A percentile compares a stretch with the other conserved stretches of the same genome.
These are phyloP conservation scores for Bujurquina vittata DNA, from an alignment of 2,113 vertebrate genomes.

Conservation along the genomic window DNA sequence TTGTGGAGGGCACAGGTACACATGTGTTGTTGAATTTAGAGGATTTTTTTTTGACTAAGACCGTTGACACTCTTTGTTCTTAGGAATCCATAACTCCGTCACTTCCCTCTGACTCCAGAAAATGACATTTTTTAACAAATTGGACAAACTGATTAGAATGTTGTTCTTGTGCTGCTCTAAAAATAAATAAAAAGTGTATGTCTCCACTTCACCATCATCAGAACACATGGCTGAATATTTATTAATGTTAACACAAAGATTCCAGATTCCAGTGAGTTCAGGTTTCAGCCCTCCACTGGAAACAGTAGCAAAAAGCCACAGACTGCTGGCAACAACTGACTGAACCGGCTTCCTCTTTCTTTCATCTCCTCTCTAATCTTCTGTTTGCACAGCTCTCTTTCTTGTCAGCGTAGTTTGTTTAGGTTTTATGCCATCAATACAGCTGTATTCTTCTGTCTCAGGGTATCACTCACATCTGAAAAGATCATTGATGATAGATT, in stretches of 20 bases:
- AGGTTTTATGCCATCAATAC: conserved; percentile 72
- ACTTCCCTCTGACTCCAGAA: not conserved
- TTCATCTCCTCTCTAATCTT: conserved; percentile 80
- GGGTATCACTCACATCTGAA: conserved; percentile 62
- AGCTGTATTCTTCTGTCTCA: conserved; percentile 52
- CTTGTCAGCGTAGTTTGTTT: conserved; percentile 82
- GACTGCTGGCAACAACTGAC: conserved; percentile 52
- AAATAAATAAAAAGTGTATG: not conserved
- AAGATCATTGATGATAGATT: conserved; percentile 74
- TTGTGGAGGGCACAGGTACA: not conserved
- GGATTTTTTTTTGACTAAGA: not conserved
- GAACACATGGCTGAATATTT: not conserved
- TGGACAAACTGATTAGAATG: not conserved
- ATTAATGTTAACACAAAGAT: not conserved
- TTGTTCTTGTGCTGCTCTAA: not conserved
- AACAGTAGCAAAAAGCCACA: conserved; percentile 50
- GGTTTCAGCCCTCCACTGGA: not conserved
- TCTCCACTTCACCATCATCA: not conserved
- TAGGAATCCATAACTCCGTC: not conserved
- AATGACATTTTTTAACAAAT: too few species aligned
- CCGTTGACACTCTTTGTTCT: not conserved
- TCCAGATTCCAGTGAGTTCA: not conserved
- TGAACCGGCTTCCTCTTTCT: conserved; percentile 69
- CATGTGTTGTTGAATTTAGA: not conserved
- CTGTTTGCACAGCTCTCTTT: conserved; percentile 81